Evolutionary conservation across 37 sponge, comb jelly and placozoan species (phyloP).

Genomic region (Chondrosia reniformis): DNA sequence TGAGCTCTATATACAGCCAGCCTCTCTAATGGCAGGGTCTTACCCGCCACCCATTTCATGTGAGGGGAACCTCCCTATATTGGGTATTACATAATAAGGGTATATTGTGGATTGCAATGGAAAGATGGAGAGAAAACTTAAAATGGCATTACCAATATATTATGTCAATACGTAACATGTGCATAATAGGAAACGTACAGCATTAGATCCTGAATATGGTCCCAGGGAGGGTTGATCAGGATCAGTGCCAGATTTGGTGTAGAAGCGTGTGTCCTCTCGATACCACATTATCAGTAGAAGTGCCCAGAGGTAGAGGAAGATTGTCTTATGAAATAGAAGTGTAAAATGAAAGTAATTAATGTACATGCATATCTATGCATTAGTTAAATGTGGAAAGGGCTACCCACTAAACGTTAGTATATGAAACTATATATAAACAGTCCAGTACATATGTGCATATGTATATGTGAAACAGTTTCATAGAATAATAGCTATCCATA

Average conservation of each 20-base stretch:
- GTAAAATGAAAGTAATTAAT: background rate
- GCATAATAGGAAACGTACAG: background rate
- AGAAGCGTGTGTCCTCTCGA: background rate
- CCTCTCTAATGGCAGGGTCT: slow-evolving; percentile 63
- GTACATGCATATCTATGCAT: too few relatives aligned
- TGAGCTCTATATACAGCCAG: slow-evolving; percentile 60
- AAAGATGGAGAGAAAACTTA: background rate
- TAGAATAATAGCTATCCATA: too few relatives aligned
- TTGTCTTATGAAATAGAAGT: background rate
- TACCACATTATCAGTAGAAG: background rate
- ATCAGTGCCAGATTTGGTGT: too few relatives aligned
- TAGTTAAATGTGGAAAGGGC: too few relatives aligned
- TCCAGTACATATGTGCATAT: too few relatives aligned
- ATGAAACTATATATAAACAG: too few relatives aligned
- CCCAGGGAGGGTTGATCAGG: background rate
- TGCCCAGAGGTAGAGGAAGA: background rate
- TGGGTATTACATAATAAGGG: background rate
- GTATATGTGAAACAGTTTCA: too few relatives aligned
- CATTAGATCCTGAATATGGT: background rate
- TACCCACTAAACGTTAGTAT: too few relatives aligned
- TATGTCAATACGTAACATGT: background rate
- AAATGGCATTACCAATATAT: too few relatives aligned
- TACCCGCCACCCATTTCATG: slow-evolving; percentile 75
- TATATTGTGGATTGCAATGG: too few relatives aligned
- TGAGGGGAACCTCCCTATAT: slow-evolving; percentile 50